Conservation (phyloP, 1,140 invertebrate genomes). For the Tribolium castaneum region DNA sequence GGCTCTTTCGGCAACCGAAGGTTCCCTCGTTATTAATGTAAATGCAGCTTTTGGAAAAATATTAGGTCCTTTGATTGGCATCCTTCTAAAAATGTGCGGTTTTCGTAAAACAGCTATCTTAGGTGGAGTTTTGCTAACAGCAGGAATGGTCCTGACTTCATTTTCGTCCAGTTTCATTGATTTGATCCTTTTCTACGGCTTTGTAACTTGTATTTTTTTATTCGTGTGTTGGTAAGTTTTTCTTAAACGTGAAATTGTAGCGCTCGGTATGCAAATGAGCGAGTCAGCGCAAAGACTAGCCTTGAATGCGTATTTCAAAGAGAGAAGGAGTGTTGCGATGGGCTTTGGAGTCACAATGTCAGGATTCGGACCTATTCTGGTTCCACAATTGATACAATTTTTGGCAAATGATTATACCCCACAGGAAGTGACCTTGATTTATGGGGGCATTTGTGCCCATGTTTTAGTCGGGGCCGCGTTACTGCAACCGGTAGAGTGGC, state of each 20-base stretch:
- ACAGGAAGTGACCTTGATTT: constrained; percentile 63
- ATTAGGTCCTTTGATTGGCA: constrained; percentile 73
- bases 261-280: constrained; percentile 70
- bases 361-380: constrained; percentile 65
- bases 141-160: constrained; percentile 69
- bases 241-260: constrained; percentile 60
- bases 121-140: constrained; percentile 67
- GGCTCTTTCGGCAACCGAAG: constrained; percentile 71
- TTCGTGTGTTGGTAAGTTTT: constrained; percentile 35
- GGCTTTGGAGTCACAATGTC: constrained; percentile 64
- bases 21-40: constrained; percentile 74
- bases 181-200: constrained; percentile 72
- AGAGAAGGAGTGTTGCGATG: constrained; percentile 63
- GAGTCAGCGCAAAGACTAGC: constrained; percentile 69
- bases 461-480: constrained; percentile 63
- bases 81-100: constrained; percentile 72
- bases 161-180: constrained; percentile 69
- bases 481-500: constrained; percentile 67
- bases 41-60: constrained; percentile 72
- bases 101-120: constrained; percentile 72
- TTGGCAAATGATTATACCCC: constrained; percentile 61
- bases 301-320: constrained; percentile 65
- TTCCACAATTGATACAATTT: constrained; percentile 64
- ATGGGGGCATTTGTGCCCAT: constrained; percentile 63
- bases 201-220: constrained; percentile 69